Conservation (phyloP, 2,797 vertebrate species). For the Masticophis lateralis region DNA sequence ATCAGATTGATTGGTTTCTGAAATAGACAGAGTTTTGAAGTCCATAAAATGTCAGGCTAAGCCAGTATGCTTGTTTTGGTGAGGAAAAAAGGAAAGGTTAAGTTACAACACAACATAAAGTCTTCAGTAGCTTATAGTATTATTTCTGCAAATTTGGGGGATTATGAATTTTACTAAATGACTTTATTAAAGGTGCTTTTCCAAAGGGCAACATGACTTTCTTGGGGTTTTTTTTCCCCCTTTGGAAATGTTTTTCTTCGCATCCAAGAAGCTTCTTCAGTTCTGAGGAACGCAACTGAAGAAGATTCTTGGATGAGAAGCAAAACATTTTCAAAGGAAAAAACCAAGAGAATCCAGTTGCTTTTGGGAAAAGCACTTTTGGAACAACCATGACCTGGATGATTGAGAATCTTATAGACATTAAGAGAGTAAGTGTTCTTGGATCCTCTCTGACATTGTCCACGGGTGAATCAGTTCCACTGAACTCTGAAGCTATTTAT, state of each 20-base stretch:
- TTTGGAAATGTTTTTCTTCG: background rate
- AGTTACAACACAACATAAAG: constrained; percentile 21
- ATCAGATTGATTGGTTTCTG: constrained; percentile 49
- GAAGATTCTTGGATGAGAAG: background rate
- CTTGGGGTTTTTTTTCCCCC: background rate
- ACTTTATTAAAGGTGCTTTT: background rate
- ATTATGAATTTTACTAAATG: constrained; percentile 29
- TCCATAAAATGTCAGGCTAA: constrained; percentile 50
- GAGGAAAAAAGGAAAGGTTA: background rate
- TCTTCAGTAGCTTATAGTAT: constrained; percentile 29
- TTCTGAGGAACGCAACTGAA: background rate
- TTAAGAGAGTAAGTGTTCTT: constrained; percentile 51
- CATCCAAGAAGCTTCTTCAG: background rate
- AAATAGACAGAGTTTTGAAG: background rate
- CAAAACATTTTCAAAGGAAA: background rate
- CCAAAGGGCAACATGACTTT: background rate
- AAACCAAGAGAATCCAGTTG: background rate
- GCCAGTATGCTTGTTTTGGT: constrained; percentile 19
- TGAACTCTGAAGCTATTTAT: background rate
- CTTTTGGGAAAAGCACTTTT: background rate
- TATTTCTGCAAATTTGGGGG: constrained; percentile 40
- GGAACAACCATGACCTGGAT: background rate
- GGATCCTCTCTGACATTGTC: constrained; percentile 41
- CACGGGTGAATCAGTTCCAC: constrained; percentile 25
- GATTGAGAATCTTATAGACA: background rate